Evolutionary conservation across 2,113 vertebrate species (phyloP).

Genomic region (Columbina picui): DNA sequence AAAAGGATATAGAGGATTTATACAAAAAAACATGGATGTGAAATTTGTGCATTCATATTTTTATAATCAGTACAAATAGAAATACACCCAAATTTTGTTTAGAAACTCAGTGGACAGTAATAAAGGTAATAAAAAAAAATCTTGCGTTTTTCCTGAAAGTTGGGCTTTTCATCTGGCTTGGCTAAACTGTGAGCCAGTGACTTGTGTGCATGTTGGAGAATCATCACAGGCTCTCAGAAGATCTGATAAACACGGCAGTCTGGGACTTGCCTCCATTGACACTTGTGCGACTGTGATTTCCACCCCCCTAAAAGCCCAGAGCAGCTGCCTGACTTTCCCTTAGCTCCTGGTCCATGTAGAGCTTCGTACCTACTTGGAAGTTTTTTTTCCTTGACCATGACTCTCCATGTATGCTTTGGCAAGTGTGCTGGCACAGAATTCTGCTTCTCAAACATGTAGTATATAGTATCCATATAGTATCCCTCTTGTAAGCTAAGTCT

Average conservation of each 20-base stretch:
- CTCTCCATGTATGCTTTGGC: not conserved
- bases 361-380: not conserved
- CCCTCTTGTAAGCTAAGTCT: not conserved
- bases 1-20: not conserved
- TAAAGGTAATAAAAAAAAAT: not conserved
- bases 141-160: not conserved
- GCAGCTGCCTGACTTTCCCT: not conserved
- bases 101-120: not conserved
- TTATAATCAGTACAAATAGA: not conserved
- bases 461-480: too few species aligned
- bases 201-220: not conserved
- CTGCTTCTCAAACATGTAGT: not conserved
- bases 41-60: not conserved
- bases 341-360: not conserved
- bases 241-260: not conserved
- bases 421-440: not conserved
- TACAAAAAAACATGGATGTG: not conserved
- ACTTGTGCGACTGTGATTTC: not conserved
- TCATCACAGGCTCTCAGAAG: not conserved
- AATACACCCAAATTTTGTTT: not conserved
- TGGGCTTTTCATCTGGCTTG: not conserved
- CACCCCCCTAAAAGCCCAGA: not conserved
- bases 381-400: not conserved
- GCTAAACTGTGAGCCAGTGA: not conserved
- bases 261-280: rapidly evolving